Conservation (phyloP, 23 tunicate genomes). For the Trididemnum miniatum region DNA sequence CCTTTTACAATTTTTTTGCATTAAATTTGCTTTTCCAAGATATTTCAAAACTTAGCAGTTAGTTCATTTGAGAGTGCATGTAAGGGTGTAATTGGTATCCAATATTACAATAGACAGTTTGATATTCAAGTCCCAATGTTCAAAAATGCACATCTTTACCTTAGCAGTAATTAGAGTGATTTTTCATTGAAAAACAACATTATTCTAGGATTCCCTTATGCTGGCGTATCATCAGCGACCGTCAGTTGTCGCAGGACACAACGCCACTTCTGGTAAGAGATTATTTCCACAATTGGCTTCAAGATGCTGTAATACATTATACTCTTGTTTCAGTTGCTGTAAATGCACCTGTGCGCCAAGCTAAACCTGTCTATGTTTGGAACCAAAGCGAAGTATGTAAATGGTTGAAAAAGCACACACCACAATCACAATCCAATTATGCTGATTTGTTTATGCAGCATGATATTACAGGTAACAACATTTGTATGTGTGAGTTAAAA, state of each 20-base stretch:
- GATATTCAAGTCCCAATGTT: no score
- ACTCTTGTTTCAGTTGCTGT: neutral
- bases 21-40: no score
- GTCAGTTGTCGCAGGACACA: slow-evolving; percentile 56
- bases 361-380: slow-evolving; percentile 90
- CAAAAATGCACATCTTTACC: no score
- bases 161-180: no score
- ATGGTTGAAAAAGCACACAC: slow-evolving; percentile 80
- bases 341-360: slow-evolving; percentile 51
- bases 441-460: slow-evolving; percentile 63
- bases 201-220: slow-evolving; percentile 66
- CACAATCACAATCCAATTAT: slow-evolving; percentile 48
- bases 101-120: no score
- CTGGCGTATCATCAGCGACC: slow-evolving; percentile 92
- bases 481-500: no score
- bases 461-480: slow-evolving; percentile 91
- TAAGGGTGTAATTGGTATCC: no score
- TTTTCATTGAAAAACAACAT: neutral
- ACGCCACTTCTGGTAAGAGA: slow-evolving; percentile 37
- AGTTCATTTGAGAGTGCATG: no score
- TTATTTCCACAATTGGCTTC: neutral
- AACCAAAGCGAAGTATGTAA: slow-evolving; percentile 71
- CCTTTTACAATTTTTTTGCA: no score
- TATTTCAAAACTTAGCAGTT: no score
- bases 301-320: neutral